These are phyloP conservation scores for Apocheima hispidaria DNA, from an alignment of 2,888 invertebrate genomes.

Conservation along the genomic window DNA sequence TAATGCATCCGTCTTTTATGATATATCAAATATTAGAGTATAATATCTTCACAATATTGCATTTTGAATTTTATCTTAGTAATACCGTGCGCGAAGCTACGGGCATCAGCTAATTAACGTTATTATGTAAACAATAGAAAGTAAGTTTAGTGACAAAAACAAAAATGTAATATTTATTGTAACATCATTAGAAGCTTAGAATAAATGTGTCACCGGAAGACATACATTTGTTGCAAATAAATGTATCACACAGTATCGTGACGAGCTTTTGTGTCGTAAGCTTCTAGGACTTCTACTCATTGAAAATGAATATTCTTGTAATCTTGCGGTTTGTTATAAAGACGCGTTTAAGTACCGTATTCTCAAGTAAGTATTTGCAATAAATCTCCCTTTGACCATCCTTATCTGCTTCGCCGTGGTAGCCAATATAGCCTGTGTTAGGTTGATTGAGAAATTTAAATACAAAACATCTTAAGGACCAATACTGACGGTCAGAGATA, in stretches of 20 bases:
- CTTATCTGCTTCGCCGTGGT: conserved; percentile 75
- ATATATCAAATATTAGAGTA: no score
- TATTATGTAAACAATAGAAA: no score
- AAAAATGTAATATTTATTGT: no score
- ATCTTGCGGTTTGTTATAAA: conserved; percentile 57
- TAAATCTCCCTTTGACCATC: conserved; percentile 78
- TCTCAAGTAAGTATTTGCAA: conserved; percentile 72
- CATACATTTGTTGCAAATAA: not conserved
- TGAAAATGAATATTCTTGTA: conserved; percentile 61
- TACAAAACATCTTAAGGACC: conserved; percentile 64
- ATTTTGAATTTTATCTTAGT: not conserved
- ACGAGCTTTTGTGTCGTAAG: not conserved
- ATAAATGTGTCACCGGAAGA: no score
- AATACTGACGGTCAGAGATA: conserved; percentile 40
- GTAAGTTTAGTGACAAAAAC: no score
- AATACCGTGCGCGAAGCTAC: no score
- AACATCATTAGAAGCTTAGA: not conserved
- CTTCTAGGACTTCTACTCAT: not conserved
- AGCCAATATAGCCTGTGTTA: conserved; percentile 77
- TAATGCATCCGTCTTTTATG: not conserved
- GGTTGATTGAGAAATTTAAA: conserved; percentile 72
- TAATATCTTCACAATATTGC: not conserved
- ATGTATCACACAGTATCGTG: not conserved
- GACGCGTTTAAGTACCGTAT: conserved; percentile 54
- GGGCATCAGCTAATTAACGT: no score